These are phyloP conservation scores for Siniperca chuatsi DNA, from an alignment of 2,113 vertebrate genomes.

Conservation along the genomic window DNA sequence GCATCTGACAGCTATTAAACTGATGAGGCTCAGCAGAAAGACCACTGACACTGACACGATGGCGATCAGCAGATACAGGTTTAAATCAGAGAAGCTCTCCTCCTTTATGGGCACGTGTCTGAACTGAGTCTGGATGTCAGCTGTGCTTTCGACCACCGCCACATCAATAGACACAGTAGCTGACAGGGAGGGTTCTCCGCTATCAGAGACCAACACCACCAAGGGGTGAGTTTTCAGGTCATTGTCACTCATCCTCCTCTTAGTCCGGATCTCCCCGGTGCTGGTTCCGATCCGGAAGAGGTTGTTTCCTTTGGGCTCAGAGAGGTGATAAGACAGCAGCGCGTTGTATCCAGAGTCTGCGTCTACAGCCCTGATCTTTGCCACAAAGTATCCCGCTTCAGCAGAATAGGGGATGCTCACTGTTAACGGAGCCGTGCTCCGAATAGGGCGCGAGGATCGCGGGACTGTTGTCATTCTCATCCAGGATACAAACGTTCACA, in stretches of 20 bases:
- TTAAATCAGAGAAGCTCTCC: slow-evolving; percentile 12
- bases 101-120: too few relatives aligned
- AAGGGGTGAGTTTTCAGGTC: slow-evolving; percentile 14
- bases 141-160: too few relatives aligned
- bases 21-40: slow-evolving; percentile 62
- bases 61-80: slow-evolving; percentile 44
- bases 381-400: slow-evolving; percentile 11
- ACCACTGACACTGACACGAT: slow-evolving; percentile 52
- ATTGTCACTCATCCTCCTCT: slow-evolving; percentile 9
- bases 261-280: slow-evolving; percentile 1
- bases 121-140: too few relatives aligned
- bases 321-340: slow-evolving; percentile 4
- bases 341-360: slow-evolving; percentile 5
- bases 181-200: not conserved
- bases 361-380: slow-evolving; percentile 10
- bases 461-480: not conserved
- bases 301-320: slow-evolving; percentile 7
- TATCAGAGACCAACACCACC: slow-evolving; percentile 1
- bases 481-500: not conserved
- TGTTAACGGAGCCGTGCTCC: slow-evolving; percentile 1
- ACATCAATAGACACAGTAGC: too few relatives aligned
- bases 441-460: not conserved
- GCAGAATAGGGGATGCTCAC: slow-evolving; percentile 5
- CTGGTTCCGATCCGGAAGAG: slow-evolving; percentile 8
- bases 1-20: slow-evolving; percentile 62